Evolutionary conservation across 2,797 vertebrate genomes (phyloP).

Genomic region (Apogon hyalosoma): DNA sequence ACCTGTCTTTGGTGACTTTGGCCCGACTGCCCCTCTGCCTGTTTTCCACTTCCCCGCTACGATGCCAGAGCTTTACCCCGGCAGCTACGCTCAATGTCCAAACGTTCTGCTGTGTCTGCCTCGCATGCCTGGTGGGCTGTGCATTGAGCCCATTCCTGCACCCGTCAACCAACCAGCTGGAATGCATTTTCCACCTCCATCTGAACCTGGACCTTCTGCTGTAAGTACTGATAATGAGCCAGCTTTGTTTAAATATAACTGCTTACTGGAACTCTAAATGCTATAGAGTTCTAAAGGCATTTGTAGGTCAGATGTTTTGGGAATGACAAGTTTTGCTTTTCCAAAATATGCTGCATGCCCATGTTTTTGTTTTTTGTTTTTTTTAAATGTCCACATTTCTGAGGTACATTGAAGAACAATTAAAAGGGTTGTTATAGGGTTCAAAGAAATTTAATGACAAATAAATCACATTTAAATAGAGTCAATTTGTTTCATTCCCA

Average conservation of each 20-base stretch:
- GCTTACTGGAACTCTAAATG: background rate
- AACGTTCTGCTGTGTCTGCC: constrained; percentile 23
- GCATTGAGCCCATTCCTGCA: background rate
- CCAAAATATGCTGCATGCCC: no score
- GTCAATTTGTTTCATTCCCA: no score
- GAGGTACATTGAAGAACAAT: no score
- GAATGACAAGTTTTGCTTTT: no score
- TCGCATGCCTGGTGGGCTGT: background rate
- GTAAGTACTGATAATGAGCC: constrained; percentile 23
- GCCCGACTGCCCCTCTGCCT: background rate
- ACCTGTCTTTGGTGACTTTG: background rate
- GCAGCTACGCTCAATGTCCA: background rate
- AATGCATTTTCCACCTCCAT: background rate
- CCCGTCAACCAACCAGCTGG: background rate
- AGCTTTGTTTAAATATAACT: background rate
- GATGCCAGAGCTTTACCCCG: background rate
- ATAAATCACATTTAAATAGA: no score
- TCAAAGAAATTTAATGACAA: no score
- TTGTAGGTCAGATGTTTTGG: no score
- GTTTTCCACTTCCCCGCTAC: background rate
- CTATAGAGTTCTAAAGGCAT: background rate
- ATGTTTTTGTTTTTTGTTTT: no score
- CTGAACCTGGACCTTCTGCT: background rate
- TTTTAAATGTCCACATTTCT: no score
- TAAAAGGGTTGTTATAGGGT: no score